Conservation (phyloP, 2,797 vertebrate species). For the Pipistrellus nathusii region DNA sequence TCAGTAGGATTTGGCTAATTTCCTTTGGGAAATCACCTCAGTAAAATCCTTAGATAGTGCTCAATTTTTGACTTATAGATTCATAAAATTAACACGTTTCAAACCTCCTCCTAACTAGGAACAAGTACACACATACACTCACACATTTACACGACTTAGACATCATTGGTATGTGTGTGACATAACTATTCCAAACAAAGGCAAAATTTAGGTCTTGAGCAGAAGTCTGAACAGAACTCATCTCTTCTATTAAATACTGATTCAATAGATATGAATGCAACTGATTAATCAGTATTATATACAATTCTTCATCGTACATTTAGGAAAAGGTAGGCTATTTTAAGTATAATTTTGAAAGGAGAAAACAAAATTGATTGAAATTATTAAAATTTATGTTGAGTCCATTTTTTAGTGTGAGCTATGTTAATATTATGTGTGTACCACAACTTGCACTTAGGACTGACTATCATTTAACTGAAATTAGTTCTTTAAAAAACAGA, state of each 20-base stretch:
- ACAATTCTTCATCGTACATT: not conserved
- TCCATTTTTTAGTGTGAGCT: not conserved
- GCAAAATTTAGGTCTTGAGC: not conserved
- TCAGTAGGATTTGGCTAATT: constrained; percentile 35
- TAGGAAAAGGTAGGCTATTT: not conserved
- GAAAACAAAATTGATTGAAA: not conserved
- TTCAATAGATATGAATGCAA: not conserved
- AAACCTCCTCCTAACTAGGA: not conserved
- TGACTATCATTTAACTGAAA: not conserved
- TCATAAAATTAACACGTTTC: constrained; percentile 51
- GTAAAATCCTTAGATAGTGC: constrained; percentile 10
- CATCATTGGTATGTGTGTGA: not conserved
- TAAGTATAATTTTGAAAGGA: not conserved
- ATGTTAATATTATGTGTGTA: not conserved
- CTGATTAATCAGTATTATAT: not conserved
- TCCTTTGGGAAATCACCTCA: constrained; percentile 53
- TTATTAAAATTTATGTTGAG: not conserved
- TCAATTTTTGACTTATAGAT: constrained; percentile 8
- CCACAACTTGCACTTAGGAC: not conserved
- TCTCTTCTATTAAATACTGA: not conserved
- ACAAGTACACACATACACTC: not conserved
- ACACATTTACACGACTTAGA: not conserved
- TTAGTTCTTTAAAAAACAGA: not conserved
- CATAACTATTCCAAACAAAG: not conserved
- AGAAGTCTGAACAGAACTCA: not conserved